Evolutionary conservation across 2,888 invertebrate genomes (phyloP).

Genomic region (Noctua janthina): DNA sequence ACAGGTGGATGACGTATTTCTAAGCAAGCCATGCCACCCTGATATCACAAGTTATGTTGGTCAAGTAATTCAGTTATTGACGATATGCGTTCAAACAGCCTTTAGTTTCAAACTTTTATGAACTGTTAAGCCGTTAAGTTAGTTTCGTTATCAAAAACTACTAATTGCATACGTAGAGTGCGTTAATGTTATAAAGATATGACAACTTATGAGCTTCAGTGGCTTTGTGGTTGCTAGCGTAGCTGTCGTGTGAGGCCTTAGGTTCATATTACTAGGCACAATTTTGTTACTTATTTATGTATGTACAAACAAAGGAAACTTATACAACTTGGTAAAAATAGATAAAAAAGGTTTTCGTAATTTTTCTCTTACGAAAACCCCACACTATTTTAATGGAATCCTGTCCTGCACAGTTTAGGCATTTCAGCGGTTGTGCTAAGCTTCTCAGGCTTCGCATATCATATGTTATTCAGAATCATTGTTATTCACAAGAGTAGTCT

Average conservation of each 20-base stretch:
- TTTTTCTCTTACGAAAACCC: too few relatives aligned
- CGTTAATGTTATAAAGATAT: not conserved
- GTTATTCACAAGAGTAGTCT: not conserved
- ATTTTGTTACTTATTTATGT: not conserved
- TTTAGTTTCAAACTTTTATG: not conserved
- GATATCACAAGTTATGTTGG: not conserved
- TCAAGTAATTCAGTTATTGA: not conserved
- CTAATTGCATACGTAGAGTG: not conserved
- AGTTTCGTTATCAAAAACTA: conserved; percentile 7
- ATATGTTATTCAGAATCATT: not conserved
- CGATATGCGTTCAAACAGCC: not conserved
- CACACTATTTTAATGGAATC: too few relatives aligned
- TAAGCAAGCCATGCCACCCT: not conserved
- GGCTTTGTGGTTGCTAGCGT: conserved; percentile 3
- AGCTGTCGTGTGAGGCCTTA: not conserved
- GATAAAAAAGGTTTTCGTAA: not conserved
- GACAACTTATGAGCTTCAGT: not conserved
- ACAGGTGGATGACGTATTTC: not conserved
- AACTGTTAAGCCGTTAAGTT: not conserved
- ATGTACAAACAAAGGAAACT: not conserved
- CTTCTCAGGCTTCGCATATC: not conserved
- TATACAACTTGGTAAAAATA: not conserved
- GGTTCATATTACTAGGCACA: not conserved
- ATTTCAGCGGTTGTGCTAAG: not conserved
- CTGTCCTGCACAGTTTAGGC: not conserved